Evolutionary conservation across 2,113 vertebrate genomes (phyloP).

Genomic region (Zapus hudsonius): DNA sequence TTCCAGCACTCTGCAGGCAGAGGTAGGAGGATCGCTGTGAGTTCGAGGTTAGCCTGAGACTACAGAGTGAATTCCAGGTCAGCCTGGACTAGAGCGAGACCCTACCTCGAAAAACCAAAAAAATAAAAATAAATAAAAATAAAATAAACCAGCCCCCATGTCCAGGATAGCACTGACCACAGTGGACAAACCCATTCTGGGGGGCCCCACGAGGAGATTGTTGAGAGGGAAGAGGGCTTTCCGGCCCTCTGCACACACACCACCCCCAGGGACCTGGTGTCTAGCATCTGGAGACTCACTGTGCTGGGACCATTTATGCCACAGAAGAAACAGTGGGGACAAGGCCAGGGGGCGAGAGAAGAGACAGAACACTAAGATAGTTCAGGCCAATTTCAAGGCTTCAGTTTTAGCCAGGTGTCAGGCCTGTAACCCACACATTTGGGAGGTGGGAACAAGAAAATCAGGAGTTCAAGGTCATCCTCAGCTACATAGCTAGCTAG

Average conservation of each 20-base stretch:
- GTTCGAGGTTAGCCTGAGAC: no score
- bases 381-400: background rate
- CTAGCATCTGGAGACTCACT: background rate
- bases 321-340: background rate
- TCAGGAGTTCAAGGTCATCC: background rate
- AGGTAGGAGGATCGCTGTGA: no score
- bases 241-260: fast-evolving
- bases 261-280: no score
- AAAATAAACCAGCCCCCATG: no score
- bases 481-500: background rate
- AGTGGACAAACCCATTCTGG: background rate
- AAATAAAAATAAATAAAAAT: no score
- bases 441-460: no score
- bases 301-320: no score
- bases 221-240: background rate
- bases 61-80: no score
- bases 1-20: no score
- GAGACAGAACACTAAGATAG: background rate
- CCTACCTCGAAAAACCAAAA: no score
- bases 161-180: background rate
- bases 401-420: background rate
- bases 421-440: background rate
- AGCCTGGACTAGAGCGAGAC: no score
- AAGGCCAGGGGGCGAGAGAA: background rate
- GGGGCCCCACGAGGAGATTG: background rate